phyloP scores from a whole-genome alignment of 1,140 invertebrate genomes.

The Matsumurasca onukii region DNA sequence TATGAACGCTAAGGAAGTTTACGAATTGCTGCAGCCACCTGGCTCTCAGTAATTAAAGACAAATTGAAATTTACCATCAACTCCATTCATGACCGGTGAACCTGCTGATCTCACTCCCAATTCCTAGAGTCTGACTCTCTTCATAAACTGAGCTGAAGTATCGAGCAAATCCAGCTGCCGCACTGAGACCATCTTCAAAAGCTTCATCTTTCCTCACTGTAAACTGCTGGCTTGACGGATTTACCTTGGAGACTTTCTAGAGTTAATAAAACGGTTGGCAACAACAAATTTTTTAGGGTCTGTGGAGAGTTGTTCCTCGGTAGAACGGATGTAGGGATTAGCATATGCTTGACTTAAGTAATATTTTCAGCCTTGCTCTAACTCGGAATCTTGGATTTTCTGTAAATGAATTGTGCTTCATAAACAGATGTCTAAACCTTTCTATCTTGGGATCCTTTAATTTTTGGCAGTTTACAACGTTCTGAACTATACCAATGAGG shows the following conservation, averaged over 20 bases:
- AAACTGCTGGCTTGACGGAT: conserved; percentile 1
- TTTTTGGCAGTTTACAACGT: no score
- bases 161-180: no score
- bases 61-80: background rate
- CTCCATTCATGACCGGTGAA: background rate
- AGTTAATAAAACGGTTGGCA: conserved; percentile 15
- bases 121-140: background rate
- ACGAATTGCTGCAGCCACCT: background rate
- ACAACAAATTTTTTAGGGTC: background rate
- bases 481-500: no score
- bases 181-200: conserved; percentile 7
- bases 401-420: no score
- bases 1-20: conserved; percentile 15
- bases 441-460: no score
- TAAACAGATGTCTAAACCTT: no score
- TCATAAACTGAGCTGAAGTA: no score
- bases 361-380: no score
- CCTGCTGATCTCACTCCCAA: background rate
- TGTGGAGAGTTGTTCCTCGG: background rate
- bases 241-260: background rate
- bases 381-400: no score
- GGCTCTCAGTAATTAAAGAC: background rate
- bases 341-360: no score
- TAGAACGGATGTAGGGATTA: background rate
- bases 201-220: background rate